Evolutionary conservation across 2,113 vertebrate species (phyloP).

Genomic region (Actenoides lindsayi): DNA sequence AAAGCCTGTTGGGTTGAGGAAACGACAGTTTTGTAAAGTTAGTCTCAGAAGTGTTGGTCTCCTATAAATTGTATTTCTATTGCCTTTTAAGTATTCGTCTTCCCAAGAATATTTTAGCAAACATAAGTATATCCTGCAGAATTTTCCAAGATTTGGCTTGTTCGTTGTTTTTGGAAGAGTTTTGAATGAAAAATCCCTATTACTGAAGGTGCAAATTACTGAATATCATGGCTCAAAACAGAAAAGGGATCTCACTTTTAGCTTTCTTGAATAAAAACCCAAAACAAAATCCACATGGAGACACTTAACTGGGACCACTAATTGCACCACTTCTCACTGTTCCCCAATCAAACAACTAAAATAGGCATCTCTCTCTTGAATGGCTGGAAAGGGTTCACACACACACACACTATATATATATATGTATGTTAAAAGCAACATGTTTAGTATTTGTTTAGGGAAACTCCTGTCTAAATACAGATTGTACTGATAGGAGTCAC

Average conservation of each 20-base stretch:
- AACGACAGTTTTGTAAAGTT: not conserved
- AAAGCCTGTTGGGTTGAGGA: not conserved
- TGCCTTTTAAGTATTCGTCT: not conserved
- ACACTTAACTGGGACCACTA: too few relatives aligned
- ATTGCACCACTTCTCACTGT: not conserved
- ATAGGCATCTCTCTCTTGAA: accelerated
- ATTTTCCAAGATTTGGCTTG: not conserved
- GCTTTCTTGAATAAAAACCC: not conserved
- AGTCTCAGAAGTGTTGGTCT: not conserved
- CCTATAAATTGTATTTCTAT: not conserved
- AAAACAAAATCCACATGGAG: not conserved
- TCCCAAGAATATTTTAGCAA: not conserved
- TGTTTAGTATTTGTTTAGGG: not conserved
- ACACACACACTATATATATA: too few relatives aligned
- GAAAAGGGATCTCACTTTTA: not conserved
- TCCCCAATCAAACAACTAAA: not conserved
- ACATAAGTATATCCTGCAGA: not conserved
- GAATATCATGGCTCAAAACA: accelerated
- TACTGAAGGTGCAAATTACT: not conserved
- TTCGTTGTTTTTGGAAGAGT: not conserved
- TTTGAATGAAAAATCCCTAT: accelerated
- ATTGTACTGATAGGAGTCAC: not conserved
- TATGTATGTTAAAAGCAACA: not conserved
- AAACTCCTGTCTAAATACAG: not conserved
- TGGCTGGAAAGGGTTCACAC: not conserved